phyloP scores from a whole-genome alignment of 2,888 invertebrate genomes.

The Pseudeuparius sepicola region DNA sequence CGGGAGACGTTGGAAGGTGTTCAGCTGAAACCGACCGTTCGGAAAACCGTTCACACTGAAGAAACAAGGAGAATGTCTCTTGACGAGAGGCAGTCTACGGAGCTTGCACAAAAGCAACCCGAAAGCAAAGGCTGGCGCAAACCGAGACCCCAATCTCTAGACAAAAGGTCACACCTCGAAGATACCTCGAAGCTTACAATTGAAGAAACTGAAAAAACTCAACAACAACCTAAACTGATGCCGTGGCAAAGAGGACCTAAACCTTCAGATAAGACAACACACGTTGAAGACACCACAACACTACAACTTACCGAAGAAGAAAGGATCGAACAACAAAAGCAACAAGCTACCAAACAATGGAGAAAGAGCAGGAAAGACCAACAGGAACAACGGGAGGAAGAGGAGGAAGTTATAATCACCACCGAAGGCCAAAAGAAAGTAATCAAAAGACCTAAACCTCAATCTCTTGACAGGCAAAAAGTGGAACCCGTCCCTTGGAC shows the following conservation, averaged over 20 bases:
- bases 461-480: conserved; percentile 6
- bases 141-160: conserved; percentile 18
- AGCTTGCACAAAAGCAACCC: conserved; percentile 23
- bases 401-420: conserved; percentile 8
- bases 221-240: conserved; percentile 26
- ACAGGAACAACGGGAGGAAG: conserved; percentile 8
- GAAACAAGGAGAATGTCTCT: not conserved
- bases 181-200: conserved; percentile 15
- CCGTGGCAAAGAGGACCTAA: conserved; percentile 11
- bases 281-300: conserved; percentile 23
- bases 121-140: conserved; percentile 27
- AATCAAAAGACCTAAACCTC: conserved; percentile 4
- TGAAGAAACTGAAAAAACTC: no score
- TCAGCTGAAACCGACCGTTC: conserved; percentile 44
- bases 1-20: conserved; percentile 41
- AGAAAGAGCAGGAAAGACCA: conserved; percentile 8
- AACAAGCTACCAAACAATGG: conserved; percentile 1
- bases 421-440: conserved; percentile 6
- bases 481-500: conserved; percentile 32
- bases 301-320: conserved; percentile 22
- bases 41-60: conserved; percentile 33
- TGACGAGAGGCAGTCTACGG: not conserved
- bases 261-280: no score
- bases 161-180: conserved; percentile 12
- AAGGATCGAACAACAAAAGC: conserved; percentile 20